These are phyloP conservation scores for Brachyptera risi DNA, from an alignment of 2,888 invertebrate species.

Conservation along the genomic window DNA sequence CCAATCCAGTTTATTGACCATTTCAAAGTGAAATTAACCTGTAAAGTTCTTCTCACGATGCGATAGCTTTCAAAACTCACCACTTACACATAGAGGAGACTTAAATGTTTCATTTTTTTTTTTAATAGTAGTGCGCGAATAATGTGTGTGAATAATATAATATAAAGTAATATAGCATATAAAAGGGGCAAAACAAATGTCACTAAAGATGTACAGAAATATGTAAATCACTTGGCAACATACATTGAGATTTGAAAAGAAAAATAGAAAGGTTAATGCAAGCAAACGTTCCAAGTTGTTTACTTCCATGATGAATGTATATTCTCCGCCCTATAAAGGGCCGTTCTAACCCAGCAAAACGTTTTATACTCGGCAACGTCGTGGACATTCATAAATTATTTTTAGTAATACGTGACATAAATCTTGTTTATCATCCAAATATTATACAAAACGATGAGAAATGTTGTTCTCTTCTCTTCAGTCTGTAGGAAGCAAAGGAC, in stretches of 20 bases:
- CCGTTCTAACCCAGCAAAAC: slow-evolving; percentile 2
- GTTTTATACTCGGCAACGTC: not conserved
- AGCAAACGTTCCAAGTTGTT: slow-evolving; percentile 3
- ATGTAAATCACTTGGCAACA: slow-evolving; percentile 7
- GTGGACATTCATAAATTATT: not conserved
- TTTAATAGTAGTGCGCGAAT: not conserved
- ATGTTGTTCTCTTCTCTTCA: not conserved
- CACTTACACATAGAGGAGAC: not conserved
- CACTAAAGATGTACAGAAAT: slow-evolving; percentile 8
- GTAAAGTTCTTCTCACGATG: too few species aligned
- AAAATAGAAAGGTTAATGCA: slow-evolving; percentile 3
- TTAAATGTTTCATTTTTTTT: not conserved
- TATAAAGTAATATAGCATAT: too few species aligned
- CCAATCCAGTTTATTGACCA: too few species aligned
- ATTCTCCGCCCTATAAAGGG: not conserved
- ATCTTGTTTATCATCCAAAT: not conserved
- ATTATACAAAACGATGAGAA: not conserved
- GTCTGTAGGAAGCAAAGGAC: too few species aligned
- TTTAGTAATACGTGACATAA: not conserved
- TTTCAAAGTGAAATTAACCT: too few species aligned
- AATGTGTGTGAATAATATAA: too few species aligned
- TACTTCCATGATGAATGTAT: slow-evolving; percentile 2
- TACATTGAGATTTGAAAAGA: slow-evolving; percentile 4
- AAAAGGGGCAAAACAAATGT: slow-evolving; percentile 3
- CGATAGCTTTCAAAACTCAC: too few species aligned